phyloP scores from a whole-genome alignment of 1,140 invertebrate species.

The Pogonognathellus flavescens region DNA sequence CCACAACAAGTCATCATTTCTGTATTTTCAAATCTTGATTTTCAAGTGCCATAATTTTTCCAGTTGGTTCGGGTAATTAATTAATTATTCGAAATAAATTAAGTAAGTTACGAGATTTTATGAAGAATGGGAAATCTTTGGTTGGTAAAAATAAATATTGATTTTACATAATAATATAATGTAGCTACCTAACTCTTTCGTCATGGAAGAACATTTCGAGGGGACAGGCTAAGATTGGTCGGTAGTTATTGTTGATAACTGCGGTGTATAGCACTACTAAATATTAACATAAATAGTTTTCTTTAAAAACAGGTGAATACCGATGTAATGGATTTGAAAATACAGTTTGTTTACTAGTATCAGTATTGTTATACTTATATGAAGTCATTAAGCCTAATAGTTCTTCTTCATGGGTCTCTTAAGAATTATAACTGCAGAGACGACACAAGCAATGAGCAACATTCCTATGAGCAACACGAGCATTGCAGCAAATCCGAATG shows the following conservation, averaged over 20 bases:
- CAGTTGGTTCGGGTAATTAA: not conserved
- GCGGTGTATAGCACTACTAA: not conserved
- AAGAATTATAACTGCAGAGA: conserved; percentile 63
- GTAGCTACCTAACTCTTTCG: not conserved
- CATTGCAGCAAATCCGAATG: conserved; percentile 66
- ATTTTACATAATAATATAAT: not conserved
- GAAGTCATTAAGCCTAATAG: conserved; percentile 26
- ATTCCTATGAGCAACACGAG: conserved; percentile 63
- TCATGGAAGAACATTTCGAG: conserved; percentile 39
- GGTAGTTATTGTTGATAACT: not conserved
- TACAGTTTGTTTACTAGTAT: conserved; percentile 22
- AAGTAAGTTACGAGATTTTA: conserved; percentile 26
- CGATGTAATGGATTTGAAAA: conserved; percentile 36
- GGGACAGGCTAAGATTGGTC: not conserved
- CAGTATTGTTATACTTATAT: not conserved
- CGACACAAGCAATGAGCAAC: conserved; percentile 63
- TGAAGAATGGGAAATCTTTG: conserved; percentile 48
- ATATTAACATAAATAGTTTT: not conserved
- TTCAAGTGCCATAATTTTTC: not conserved
- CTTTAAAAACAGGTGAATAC: conserved; percentile 2
- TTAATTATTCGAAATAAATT: too few relatives aligned
- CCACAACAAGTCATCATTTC: conserved; percentile 30
- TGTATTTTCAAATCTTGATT: conserved; percentile 38
- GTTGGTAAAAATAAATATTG: conserved; percentile 43
- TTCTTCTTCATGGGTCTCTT: conserved; percentile 66